Evolutionary conservation across 2,888 invertebrate genomes (phyloP).

Genomic region (Caenorhabditis sulstoni): DNA sequence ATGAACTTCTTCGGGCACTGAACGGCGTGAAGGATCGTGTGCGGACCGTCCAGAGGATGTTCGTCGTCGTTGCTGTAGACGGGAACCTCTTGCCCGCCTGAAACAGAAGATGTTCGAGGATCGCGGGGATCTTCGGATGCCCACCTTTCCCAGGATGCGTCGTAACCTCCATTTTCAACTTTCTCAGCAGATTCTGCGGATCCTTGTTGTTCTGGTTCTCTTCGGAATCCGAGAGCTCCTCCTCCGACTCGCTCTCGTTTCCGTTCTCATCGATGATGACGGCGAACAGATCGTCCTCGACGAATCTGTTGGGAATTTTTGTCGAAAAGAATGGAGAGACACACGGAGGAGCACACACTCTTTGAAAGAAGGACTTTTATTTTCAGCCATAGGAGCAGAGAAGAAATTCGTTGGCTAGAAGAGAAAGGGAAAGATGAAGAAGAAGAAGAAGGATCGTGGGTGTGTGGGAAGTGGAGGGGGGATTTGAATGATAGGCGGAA

Average conservation of each 20-base stretch:
- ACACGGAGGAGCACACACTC: conserved; percentile 5
- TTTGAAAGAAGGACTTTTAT: conserved; percentile 15
- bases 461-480: no score
- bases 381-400: conserved; percentile 32
- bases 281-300: conserved; percentile 66
- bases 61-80: conserved; percentile 67
- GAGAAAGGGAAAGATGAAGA: neutral
- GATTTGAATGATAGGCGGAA: conserved; percentile 35
- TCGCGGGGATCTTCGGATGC: neutral
- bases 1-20: conserved; percentile 74
- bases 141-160: conserved; percentile 57
- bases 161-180: conserved; percentile 33
- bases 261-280: conserved; percentile 65
- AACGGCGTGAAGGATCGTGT: conserved; percentile 70
- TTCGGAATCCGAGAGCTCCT: conserved; percentile 44
- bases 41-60: conserved; percentile 71
- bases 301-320: conserved; percentile 52
- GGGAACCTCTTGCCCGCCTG: conserved; percentile 59
- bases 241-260: conserved; percentile 57
- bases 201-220: conserved; percentile 56
- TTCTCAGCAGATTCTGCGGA: conserved; percentile 56
- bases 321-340: neutral
- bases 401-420: conserved; percentile 21
- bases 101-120: neutral
- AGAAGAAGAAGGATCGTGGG: neutral